phyloP scores from a whole-genome alignment of 2,888 invertebrate genomes.

The Molanna angustata region DNA sequence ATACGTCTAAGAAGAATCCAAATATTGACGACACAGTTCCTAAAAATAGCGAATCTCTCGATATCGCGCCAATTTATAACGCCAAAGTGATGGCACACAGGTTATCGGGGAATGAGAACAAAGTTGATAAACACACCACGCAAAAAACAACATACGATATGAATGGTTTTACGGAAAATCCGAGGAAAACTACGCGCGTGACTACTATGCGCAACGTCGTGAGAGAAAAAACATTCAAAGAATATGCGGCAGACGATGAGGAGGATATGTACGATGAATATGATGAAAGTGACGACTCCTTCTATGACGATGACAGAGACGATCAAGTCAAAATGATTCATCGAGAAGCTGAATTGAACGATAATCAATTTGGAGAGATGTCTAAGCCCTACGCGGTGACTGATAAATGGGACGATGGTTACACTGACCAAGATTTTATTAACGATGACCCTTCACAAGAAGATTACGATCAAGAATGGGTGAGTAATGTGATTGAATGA shows the following conservation, averaged over 20 bases:
- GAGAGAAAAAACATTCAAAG: constrained; percentile 35
- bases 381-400: constrained; percentile 7
- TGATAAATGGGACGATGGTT: constrained; percentile 25
- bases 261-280: constrained; percentile 40
- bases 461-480: constrained; percentile 35
- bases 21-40: constrained; percentile 36
- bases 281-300: constrained; percentile 43
- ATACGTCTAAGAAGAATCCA: constrained; percentile 26
- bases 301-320: constrained; percentile 35
- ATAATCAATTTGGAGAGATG: neutral
- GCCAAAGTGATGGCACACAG: neutral
- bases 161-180: constrained; percentile 13
- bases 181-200: neutral
- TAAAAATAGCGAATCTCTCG: constrained; percentile 29
- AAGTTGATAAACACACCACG: constrained; percentile 7
- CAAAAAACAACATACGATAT: neutral
- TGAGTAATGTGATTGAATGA: too few species aligned
- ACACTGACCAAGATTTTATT: constrained; percentile 29
- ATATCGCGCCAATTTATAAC: constrained; percentile 25
- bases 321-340: constrained; percentile 10
- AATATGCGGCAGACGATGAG: constrained; percentile 36
- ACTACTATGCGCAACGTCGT: constrained; percentile 23
- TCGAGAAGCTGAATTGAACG: constrained; percentile 8
- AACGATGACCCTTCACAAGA: constrained; percentile 20
- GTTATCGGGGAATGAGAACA: constrained; percentile 7